phyloP scores from a whole-genome alignment of 2,797 vertebrate species.

The Toxotes lorentzi region DNA sequence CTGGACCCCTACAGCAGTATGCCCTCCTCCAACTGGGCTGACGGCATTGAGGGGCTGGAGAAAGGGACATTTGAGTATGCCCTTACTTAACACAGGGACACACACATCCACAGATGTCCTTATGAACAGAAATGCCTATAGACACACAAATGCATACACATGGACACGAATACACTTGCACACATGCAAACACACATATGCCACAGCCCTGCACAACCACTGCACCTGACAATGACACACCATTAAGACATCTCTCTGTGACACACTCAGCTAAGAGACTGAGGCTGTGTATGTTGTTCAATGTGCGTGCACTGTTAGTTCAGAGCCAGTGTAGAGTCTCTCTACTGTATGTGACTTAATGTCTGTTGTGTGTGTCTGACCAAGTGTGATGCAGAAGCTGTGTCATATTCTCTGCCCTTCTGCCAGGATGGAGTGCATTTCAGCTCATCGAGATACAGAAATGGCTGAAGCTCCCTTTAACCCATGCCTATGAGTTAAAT shows the following conservation, averaged over 20 bases:
- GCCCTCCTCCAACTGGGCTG: conserved; percentile 97
- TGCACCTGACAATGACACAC: conserved; percentile 43
- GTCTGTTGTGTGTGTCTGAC: conserved; percentile 54
- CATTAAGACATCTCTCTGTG: conserved; percentile 55
- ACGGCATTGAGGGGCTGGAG: conserved; percentile 95
- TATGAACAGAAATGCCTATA: conserved; percentile 64
- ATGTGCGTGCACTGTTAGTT: conserved; percentile 63
- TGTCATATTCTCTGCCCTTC: conserved; percentile 64
- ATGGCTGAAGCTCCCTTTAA: conserved; percentile 75
- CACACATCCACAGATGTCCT: conserved; percentile 44
- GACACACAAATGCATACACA: conserved; percentile 16
- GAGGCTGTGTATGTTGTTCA: conserved; percentile 63
- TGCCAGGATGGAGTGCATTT: conserved; percentile 48
- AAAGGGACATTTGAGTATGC: conserved; percentile 98
- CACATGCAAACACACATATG: conserved; percentile 33
- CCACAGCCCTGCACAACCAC: conserved; percentile 47
- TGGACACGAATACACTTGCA: conserved; percentile 30
- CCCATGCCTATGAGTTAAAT: conserved; percentile 64
- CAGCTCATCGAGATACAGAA: conserved; percentile 61
- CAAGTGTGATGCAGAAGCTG: conserved; percentile 49
- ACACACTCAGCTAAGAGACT: conserved; percentile 58
- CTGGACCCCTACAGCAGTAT: conserved; percentile 98
- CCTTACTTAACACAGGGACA: conserved; percentile 88
- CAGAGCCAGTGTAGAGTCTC: conserved; percentile 50
- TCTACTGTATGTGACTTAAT: conserved; percentile 58